phyloP scores from a whole-genome alignment of 2,888 invertebrate genomes.

The Scaptomyza polygonia region DNA sequence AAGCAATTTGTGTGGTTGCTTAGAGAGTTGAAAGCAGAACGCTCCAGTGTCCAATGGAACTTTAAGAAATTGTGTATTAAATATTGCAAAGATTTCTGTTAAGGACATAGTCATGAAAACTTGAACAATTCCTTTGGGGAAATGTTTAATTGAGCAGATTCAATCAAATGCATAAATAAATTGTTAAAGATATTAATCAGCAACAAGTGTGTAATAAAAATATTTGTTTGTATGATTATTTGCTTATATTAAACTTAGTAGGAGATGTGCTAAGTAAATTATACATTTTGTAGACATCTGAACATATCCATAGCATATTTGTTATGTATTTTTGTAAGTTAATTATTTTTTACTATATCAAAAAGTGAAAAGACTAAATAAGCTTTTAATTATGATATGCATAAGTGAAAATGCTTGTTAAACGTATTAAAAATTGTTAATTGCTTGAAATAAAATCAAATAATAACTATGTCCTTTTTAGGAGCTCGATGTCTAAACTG shows the following conservation, averaged over 20 bases:
- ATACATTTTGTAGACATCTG: no score
- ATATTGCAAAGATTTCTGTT: neutral
- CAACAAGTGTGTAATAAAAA: no score
- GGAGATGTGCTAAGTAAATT: no score
- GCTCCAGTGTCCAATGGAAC: neutral
- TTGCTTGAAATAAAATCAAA: constrained; percentile 4
- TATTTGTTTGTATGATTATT: no score
- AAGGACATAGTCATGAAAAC: neutral
- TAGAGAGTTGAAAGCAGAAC: neutral
- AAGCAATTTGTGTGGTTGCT: constrained; percentile 2
- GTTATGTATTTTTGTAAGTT: no score
- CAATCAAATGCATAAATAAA: no score
- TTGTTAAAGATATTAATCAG: no score
- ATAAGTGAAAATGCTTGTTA: neutral
- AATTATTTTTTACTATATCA: no score
- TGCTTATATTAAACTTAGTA: no score
- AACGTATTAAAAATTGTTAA: neutral
- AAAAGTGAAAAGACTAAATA: neutral
- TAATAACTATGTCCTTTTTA: constrained; percentile 23
- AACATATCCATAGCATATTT: no score
- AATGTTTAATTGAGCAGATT: neutral
- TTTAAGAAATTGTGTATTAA: neutral
- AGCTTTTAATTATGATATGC: neutral
- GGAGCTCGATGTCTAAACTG: constrained; percentile 13
- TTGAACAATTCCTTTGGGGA: neutral